Evolutionary conservation across 2,888 invertebrate genomes (phyloP), one percentile per base, ranked within the genome.

Genomic region (Seira ritae): DNA sequence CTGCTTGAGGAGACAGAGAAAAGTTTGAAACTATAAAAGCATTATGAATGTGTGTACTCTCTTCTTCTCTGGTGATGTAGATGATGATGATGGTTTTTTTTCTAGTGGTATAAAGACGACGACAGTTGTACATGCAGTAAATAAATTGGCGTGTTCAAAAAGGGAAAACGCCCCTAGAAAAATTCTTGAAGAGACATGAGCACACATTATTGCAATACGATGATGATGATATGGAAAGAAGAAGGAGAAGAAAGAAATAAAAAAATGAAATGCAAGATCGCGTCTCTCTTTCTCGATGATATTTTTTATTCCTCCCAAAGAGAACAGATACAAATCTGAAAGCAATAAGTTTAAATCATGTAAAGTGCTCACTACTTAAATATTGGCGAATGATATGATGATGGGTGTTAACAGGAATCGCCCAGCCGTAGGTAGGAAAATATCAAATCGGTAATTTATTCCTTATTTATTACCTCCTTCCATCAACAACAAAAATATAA

Each of bases 121-220:
- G 80, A 80, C 80, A 80, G 80, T 80, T 75, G 80, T 55, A 77
- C 76, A 76, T 69, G 69, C 73, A 81, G 71, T 76, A 81, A 81
- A 81, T 81, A 81, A 81, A 81, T 81, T 81, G 81, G 71, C 72
- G 60, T 81, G 80, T 70, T 80, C 80, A 74, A 75, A 80, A 80
- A n/a, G 50, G 74, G 80, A 80, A 80, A 80, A 80, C 80, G 80
- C 80, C 80, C 80, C 80, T 75, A 70, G 80, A 70, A 80, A 80
- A 75, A n/a, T n/a, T 80, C 80, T 80, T 80, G 20, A 78, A 78
- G 71, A 71, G 68, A 76, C 67, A 68, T 76, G 6, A 62, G 68
- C 65, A 76, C 76, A 76, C 50, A 60, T 76, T 55, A 55, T 50
- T 67, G 55, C 62, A 46, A 66, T 66, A 66, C 66, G 66, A 42